Conservation (phyloP, 2,888 invertebrate species). For the Rhingia campestris region DNA sequence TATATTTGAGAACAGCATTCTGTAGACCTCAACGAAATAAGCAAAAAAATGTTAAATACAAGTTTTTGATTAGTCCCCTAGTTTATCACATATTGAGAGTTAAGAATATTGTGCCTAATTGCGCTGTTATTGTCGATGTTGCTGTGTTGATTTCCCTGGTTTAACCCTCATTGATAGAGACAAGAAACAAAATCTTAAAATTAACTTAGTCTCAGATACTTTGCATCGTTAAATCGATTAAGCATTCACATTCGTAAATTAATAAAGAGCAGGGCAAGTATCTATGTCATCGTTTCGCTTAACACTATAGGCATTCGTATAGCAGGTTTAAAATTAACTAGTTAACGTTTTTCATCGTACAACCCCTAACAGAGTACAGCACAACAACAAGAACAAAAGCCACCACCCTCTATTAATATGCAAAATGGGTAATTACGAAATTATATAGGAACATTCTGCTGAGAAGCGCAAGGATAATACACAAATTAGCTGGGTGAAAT, state of each 20-base stretch:
- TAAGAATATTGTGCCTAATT: too few species aligned
- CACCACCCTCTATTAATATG: slow-evolving; percentile 47
- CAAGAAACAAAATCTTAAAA: slow-evolving; percentile 4
- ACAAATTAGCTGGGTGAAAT: slow-evolving; percentile 53
- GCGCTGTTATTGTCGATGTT: too few species aligned
- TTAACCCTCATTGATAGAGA: slow-evolving; percentile 11
- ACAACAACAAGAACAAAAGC: slow-evolving; percentile 27
- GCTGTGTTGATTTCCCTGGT: too few species aligned
- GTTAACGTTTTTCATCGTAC: neutral
- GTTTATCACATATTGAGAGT: too few species aligned
- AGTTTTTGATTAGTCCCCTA: too few species aligned
- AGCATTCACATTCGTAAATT: slow-evolving; percentile 19
- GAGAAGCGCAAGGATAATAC: slow-evolving; percentile 30
- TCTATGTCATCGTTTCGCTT: neutral
- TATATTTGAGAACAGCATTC: too few species aligned
- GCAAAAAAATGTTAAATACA: too few species aligned
- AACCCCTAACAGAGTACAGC: neutral
- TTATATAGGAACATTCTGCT: slow-evolving; percentile 58
- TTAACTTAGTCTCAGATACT: slow-evolving; percentile 28
- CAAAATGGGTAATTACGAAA: slow-evolving; percentile 61
- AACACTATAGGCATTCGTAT: neutral
- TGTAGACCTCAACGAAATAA: too few species aligned
- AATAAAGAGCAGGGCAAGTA: neutral
- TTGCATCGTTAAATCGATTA: slow-evolving; percentile 14
- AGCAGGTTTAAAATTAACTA: slow-evolving; percentile 1